Conservation (phyloP, 2,888 invertebrate genomes). For the Diabrotica balteata region DNA sequence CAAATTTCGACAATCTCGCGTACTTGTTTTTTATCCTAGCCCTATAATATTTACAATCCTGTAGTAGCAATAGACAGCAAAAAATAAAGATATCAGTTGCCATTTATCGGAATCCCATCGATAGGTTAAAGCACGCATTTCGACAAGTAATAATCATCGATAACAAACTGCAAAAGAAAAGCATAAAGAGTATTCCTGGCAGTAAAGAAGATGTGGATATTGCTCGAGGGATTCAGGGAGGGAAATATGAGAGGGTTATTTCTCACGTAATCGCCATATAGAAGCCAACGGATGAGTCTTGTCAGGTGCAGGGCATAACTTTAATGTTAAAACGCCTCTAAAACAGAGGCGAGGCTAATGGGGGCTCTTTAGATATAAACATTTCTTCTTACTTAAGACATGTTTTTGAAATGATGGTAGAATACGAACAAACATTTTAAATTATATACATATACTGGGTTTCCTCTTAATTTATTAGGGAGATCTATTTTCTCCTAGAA, state of each 20-base stretch:
- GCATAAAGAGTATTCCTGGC: conserved; percentile 52
- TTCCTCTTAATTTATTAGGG: too few species aligned
- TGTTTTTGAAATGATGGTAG: too few species aligned
- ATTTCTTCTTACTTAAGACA: too few species aligned
- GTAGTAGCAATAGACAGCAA: not conserved
- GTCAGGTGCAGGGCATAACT: conserved; percentile 54
- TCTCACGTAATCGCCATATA: conserved; percentile 54
- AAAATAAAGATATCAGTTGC: conserved; percentile 27
- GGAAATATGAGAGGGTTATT: conserved; percentile 57
- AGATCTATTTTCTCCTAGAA: too few species aligned
- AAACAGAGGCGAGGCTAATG: conserved; percentile 29
- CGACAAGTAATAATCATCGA: conserved; percentile 57
- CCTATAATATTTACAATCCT: too few species aligned
- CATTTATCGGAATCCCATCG: conserved; percentile 34
- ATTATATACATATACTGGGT: too few species aligned
- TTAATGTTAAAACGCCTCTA: conserved; percentile 47
- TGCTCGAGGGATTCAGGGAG: conserved; percentile 53
- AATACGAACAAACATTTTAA: too few species aligned
- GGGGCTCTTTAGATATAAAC: not conserved
- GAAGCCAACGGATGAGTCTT: conserved; percentile 54
- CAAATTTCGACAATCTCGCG: too few species aligned
- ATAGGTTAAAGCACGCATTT: conserved; percentile 40
- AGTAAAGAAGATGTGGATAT: conserved; percentile 56
- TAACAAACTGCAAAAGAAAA: conserved; percentile 53
- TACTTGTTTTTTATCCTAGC: too few species aligned